Evolutionary conservation across 2,888 invertebrate genomes (phyloP).

Genomic region (Tetanocera ferruginea): DNA sequence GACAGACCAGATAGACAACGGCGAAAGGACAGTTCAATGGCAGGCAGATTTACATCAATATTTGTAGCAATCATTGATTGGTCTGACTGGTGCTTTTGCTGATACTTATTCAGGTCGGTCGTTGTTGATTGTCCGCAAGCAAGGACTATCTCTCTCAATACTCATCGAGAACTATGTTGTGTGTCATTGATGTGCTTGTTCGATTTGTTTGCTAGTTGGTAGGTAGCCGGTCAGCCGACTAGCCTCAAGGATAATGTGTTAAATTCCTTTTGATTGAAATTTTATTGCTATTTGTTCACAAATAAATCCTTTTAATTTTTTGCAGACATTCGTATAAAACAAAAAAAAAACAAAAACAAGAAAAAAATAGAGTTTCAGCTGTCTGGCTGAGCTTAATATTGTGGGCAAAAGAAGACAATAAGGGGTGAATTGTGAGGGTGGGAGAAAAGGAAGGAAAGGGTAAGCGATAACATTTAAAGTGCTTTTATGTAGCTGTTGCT

Average conservation of each 20-base stretch:
- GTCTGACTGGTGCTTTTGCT: too few species aligned
- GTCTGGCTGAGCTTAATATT: too few species aligned
- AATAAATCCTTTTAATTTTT: constrained; percentile 37
- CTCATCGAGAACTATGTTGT: background rate
- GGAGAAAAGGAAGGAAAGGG: background rate
- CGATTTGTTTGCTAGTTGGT: background rate
- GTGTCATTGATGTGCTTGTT: constrained; percentile 1
- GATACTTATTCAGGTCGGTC: background rate
- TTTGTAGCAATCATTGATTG: too few species aligned
- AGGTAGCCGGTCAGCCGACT: background rate
- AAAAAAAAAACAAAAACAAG: too few species aligned
- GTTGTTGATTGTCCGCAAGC: background rate
- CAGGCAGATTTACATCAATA: too few species aligned
- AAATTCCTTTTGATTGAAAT: constrained; percentile 56
- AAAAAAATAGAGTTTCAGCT: too few species aligned
- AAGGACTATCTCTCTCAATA: background rate
- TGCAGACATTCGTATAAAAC: background rate
- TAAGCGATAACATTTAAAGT: background rate
- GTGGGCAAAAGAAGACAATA: too few species aligned
- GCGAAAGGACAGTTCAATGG: too few species aligned
- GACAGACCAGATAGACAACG: too few species aligned
- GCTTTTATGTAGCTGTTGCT: too few species aligned
- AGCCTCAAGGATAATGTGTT: constrained; percentile 25
- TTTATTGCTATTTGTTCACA: constrained; percentile 56
- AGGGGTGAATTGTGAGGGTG: background rate